Percentiles rank a stretch among this genome's conserved stretches.
These are phyloP conservation scores for Ibycter americanus DNA, from an alignment of 2,797 vertebrate species.

Conservation along the genomic window DNA sequence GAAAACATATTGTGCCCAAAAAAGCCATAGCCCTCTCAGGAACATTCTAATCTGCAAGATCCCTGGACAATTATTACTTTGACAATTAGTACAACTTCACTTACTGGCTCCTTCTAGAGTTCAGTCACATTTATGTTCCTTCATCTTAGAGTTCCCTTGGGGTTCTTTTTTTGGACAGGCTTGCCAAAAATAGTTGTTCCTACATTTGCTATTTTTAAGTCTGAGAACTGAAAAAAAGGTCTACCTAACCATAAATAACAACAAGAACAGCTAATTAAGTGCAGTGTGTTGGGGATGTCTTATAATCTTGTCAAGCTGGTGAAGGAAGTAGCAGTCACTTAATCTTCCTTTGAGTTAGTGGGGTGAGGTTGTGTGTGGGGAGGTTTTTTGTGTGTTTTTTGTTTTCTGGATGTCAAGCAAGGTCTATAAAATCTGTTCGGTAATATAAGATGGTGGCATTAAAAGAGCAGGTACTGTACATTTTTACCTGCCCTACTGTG, in stretches of 20 bases:
- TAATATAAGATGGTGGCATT: not conserved
- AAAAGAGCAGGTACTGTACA: not conserved
- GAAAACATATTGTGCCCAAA: not conserved
- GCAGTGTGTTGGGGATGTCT: not conserved
- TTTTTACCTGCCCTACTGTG: not conserved
- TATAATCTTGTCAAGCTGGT: not conserved
- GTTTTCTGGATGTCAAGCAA: not conserved
- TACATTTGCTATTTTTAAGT: not conserved
- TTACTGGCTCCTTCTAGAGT: not conserved
- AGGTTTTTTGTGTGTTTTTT: not conserved
- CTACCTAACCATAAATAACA: not conserved
- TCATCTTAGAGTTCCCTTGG: not conserved
- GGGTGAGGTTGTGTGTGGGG: fast-evolving
- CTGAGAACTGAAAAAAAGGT: not conserved
- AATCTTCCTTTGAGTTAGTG: not conserved
- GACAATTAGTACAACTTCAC: not conserved
- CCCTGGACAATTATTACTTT: not conserved
- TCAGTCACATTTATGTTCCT: not conserved
- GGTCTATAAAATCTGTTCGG: not conserved
- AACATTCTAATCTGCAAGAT: not conserved
- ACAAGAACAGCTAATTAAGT: not conserved
- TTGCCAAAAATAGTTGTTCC: not conserved
- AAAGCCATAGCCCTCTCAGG: not conserved
- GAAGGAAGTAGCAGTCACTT: not conserved
- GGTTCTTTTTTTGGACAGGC: not conserved